Conservation (phyloP, 1,140 invertebrate species). For the Frieseomelitta varia region DNA sequence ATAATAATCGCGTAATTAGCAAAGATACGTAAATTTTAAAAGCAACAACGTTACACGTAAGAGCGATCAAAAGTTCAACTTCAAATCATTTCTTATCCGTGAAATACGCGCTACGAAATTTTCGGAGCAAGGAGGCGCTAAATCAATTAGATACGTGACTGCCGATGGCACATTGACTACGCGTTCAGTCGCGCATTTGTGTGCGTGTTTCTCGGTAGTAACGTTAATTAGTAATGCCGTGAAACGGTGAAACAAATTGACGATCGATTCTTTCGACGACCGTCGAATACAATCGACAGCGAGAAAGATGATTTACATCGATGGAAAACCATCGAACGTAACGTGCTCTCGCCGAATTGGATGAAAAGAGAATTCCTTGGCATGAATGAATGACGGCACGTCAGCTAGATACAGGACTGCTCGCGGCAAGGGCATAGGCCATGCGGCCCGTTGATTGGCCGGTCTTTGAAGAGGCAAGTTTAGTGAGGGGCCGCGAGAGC, state of each 20-base stretch:
- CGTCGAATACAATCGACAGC: too few species aligned
- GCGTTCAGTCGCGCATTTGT: background rate
- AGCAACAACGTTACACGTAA: background rate
- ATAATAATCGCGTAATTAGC: background rate
- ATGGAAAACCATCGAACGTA: too few species aligned
- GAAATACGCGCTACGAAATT: background rate
- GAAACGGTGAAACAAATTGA: background rate
- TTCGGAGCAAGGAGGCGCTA: constrained; percentile 14
- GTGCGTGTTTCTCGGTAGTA: constrained; percentile 30
- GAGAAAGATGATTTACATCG: too few species aligned
- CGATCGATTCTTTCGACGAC: background rate
- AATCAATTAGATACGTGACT: constrained; percentile 41
- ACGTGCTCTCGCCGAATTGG: background rate
- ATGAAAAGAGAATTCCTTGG: constrained; percentile 19
- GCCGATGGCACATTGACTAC: background rate
- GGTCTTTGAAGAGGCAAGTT: constrained; percentile 39
- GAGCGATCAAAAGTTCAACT: background rate
- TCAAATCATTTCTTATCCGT: too few species aligned
- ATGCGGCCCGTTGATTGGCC: constrained; percentile 59
- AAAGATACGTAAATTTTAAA: background rate
- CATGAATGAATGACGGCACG: constrained; percentile 51
- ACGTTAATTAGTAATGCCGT: constrained; percentile 33
- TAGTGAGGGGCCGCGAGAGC: constrained; percentile 36
- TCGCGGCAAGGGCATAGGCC: constrained; percentile 55
- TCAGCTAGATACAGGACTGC: constrained; percentile 52